Evolutionary conservation across 1,140 invertebrate species (phyloP), one percentile per base, ranked within the genome.

Genomic region (Pseudomyrmex concolor): DNA sequence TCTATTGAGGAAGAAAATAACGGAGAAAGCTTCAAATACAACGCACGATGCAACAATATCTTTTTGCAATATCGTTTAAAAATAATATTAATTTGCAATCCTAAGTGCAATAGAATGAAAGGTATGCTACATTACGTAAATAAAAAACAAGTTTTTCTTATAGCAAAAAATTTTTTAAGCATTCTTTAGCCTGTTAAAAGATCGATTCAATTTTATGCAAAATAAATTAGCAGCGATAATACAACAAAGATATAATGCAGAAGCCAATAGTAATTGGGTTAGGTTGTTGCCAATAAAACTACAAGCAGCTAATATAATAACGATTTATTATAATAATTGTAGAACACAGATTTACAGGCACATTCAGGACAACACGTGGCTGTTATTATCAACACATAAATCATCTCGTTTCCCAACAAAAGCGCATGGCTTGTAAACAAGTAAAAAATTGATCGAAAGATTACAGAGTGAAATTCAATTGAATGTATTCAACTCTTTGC

Each of bases 281-380:
- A 34, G 34, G 85, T 73, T 89, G 90, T 84, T 89, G 87, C 87
- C 86, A 92, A 89, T 91, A 92, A 92, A 90, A 93, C 92, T 90
- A 84, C 90, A 90, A 92, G 89, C 91, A 84, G 73, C 77, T 93
- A 89, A 93, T 92, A 92, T 93, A 92, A 93, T 90, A 93, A 93
- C 86, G 91, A 86, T 93, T 93, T 92, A 91, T 92, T 93, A 34
- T 34, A 92, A 91, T 88, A 84, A 89, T 89, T 71, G 77, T 90
- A 81, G 90, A 92, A 93, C 91, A 93, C 84, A 89, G 86, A 92
- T 70, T 63, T 92, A 91, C 91, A 92, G 89, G 87, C 91, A 90
- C 86, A 91, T 90, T 86, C 73, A 85, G n/a, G 68, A 81, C 48
- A 22, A 67, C 22, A 82, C 74, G 25, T 55, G 64, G 17, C 64